Percentiles rank a stretch among this genome's conserved stretches.
Evolutionary conservation across 2,888 invertebrate species (phyloP).

Genomic region (Oxytorus armatus): DNA sequence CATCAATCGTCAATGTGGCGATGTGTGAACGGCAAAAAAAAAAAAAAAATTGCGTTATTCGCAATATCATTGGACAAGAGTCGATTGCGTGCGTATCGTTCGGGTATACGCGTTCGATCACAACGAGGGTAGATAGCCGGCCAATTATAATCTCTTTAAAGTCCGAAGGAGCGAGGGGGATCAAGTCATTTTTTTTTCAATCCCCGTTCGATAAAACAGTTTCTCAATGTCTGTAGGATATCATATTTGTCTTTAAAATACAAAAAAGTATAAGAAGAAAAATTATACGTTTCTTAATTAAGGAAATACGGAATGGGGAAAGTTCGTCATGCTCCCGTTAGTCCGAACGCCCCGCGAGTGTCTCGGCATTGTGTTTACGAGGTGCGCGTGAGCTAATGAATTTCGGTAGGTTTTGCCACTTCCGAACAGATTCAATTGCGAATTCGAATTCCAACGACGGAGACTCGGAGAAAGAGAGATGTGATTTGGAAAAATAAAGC

Average conservation of each 20-base stretch:
- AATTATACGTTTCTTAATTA: slow-evolving; percentile 35
- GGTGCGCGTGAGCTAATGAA: slow-evolving; percentile 14
- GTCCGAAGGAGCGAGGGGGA: not conserved
- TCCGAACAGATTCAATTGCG: slow-evolving; percentile 2
- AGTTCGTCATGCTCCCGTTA: slow-evolving; percentile 64
- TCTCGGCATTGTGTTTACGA: not conserved
- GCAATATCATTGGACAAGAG: slow-evolving; percentile 73
- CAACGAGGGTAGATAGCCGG: slow-evolving; percentile 68
- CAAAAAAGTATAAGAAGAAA: slow-evolving; percentile 12
- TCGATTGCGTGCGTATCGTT: slow-evolving; percentile 70
- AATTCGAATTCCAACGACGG: slow-evolving; percentile 8
- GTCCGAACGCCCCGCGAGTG: slow-evolving; percentile 6
- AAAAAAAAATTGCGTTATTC: slow-evolving; percentile 73
- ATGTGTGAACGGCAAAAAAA: not conserved
- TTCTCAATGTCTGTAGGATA: not conserved
- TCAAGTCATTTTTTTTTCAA: not conserved
- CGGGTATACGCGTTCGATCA: slow-evolving; percentile 43
- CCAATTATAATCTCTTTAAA: slow-evolving; percentile 43
- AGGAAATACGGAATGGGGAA: slow-evolving; percentile 58
- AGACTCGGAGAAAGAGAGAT: not conserved
- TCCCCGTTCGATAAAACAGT: not conserved
- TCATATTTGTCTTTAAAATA: not conserved
- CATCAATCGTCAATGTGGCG: slow-evolving; percentile 27
- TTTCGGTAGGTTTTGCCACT: slow-evolving; percentile 11
- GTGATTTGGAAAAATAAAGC: not conserved